Percentiles rank a stretch among this genome's conserved stretches.
Evolutionary conservation across 2,113 vertebrate species (phyloP).

Genomic region (Sula dactylatra): DNA sequence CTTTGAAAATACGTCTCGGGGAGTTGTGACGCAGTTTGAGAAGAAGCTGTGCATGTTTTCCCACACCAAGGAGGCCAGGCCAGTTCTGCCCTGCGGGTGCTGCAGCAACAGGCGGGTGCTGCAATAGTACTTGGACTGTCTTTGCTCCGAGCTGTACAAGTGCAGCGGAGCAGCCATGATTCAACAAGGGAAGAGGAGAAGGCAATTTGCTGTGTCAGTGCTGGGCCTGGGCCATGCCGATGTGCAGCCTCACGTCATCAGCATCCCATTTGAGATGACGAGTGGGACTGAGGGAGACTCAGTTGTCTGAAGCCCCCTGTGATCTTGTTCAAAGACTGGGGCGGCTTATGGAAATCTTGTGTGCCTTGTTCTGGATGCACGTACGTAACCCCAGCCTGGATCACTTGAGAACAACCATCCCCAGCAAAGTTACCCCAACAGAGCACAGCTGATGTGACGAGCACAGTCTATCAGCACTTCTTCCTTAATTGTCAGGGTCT

Average conservation of each 20-base stretch:
- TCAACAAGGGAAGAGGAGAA: background rate
- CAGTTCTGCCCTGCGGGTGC: background rate
- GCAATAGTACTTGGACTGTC: accelerated
- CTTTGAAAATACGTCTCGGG: accelerated
- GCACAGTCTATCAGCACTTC: background rate
- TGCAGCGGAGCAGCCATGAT: background rate
- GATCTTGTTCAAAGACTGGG: background rate
- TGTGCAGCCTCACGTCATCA: accelerated
- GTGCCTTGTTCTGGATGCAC: background rate
- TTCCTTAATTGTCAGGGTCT: background rate
- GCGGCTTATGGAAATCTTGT: accelerated
- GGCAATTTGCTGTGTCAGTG: background rate
- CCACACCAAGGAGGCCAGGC: accelerated
- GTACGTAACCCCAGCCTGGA: background rate
- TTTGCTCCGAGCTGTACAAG: background rate
- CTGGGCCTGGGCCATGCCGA: background rate
- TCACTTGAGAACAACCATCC: background rate
- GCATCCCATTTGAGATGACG: accelerated
- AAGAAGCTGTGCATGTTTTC: background rate
- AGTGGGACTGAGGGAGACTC: background rate
- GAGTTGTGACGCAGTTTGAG: background rate
- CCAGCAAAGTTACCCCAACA: background rate
- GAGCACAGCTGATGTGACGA: background rate
- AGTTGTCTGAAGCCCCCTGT: background rate
- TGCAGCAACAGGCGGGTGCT: background rate